Base-by-base conservation (phyloP, 92 coral and sea anemone species). In the Porites evermanni region DNA sequence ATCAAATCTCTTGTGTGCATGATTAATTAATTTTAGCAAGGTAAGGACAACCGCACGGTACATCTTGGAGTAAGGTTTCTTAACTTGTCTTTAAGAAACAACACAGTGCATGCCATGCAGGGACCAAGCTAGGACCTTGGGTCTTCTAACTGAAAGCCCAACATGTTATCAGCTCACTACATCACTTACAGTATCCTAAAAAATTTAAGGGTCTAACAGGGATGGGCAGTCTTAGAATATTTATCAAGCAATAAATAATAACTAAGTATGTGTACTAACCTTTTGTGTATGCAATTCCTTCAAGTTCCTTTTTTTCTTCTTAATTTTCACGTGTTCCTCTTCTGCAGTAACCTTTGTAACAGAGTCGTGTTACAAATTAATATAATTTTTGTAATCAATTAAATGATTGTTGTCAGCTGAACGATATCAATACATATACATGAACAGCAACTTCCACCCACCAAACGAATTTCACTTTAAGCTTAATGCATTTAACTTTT, bases 1-100 rank as follows among this genome's bases (percentile, higher is more conserved):
- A 77, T 58, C 23, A 77, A 23, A 77, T 77, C 68, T 20, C 51
- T 77, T 77, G 81, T 77, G 81, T 32, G 44, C 81, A 75, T 24
- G n/a, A 56, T 75, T 47, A 17, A 58, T 0, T 29, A 29, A 29
- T 77, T 77, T 77, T 58, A 69, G 52, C 67, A 77, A 59, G 50
- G 11, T 70, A 70, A 70, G 13, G 17, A 77, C 60, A 32, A 32
- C 16, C 68, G 58, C 53, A 58, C 24, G 16, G 63, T 3, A 29
- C 14, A 50, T 51, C n/a, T 19, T 68, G 16, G 60, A 51, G 68
- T 13, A 77, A 11, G 8, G 23, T 56, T 20, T 77, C 60, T 29
- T 19, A 77, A 69, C 66, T 58, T 69, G 60, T 21, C 81, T 77
- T 67, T 11, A 77, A 77, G 69, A 68, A 70, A 70, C 74, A 24